Percentiles rank a stretch among this genome's conserved stretches.
Conservation (phyloP, 2,113 vertebrate genomes). For the Charadrius vociferus region DNA sequence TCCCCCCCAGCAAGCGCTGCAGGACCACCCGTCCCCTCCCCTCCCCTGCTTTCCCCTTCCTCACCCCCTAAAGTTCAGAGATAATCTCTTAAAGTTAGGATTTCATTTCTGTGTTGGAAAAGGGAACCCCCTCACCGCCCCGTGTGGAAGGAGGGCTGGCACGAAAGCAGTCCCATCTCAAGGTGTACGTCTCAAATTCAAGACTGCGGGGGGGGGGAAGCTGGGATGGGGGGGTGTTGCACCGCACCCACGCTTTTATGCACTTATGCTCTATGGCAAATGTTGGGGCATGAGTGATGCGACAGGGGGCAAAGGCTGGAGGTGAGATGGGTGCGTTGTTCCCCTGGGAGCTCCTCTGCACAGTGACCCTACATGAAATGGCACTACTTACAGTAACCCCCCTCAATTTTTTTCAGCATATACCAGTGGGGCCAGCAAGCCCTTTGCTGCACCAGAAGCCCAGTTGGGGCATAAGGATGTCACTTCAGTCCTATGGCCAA, state of each 20-base stretch:
- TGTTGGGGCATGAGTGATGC: too few relatives aligned
- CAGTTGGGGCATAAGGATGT: neutral
- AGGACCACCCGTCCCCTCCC: neutral
- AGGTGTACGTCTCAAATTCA: neutral
- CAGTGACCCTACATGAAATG: accelerated
- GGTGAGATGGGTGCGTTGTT: neutral
- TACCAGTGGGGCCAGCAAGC: neutral
- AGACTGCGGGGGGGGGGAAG: accelerated
- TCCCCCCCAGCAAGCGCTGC: accelerated
- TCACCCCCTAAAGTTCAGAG: neutral
- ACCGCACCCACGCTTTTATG: neutral
- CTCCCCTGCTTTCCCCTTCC: neutral
- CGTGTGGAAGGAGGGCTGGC: neutral
- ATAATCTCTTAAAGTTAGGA: neutral
- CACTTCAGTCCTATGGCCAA: neutral
- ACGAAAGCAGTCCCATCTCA: neutral
- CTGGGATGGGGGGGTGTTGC: accelerated
- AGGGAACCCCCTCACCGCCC: neutral
- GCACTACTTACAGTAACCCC: neutral
- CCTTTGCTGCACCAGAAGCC: neutral
- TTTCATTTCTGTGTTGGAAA: neutral
- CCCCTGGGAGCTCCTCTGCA: neutral
- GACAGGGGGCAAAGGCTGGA: accelerated
- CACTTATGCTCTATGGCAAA: neutral
- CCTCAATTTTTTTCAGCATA: too few relatives aligned